Conservation (phyloP, 2,888 invertebrate species). For the Corythucha ciliata region DNA sequence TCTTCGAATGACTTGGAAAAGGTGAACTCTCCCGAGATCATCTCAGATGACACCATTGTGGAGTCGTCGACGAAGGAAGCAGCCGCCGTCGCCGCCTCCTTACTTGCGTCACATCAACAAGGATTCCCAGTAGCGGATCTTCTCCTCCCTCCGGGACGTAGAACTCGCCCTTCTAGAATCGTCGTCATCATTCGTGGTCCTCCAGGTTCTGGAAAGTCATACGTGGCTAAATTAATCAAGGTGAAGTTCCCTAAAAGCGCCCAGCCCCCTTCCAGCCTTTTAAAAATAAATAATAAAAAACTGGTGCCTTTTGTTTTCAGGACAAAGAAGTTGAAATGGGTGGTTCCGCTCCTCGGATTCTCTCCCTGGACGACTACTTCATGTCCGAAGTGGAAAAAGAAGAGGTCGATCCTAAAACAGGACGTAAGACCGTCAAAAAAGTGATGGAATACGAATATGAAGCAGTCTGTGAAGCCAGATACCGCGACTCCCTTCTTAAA, state of each 20-base stretch:
- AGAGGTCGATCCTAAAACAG: constrained; percentile 58
- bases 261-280: not conserved
- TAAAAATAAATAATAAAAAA: too few species aligned
- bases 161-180: constrained; percentile 67
- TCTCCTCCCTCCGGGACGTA: constrained; percentile 67
- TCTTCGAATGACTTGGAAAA: too few species aligned
- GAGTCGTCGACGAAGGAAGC: too few species aligned
- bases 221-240: constrained; percentile 79
- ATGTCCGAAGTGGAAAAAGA: constrained; percentile 75
- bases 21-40: too few species aligned
- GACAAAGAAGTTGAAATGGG: constrained; percentile 69
- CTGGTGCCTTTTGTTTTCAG: constrained; percentile 42
- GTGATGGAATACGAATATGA: constrained; percentile 85
- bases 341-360: constrained; percentile 79
- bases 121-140: constrained; percentile 51
- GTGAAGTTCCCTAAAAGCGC: constrained; percentile 41
- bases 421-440: constrained; percentile 58
- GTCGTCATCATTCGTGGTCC: constrained; percentile 84
- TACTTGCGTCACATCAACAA: too few species aligned
- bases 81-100: too few species aligned
- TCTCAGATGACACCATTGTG: too few species aligned
- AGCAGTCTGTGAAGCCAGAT: constrained; percentile 67
- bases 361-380: constrained; percentile 93
- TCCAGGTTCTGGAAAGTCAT: constrained; percentile 91
- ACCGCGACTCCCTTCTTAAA: constrained; percentile 71